Base-by-base conservation (phyloP, 2,888 invertebrate species). In the Nemapogon koenigi region DNA sequence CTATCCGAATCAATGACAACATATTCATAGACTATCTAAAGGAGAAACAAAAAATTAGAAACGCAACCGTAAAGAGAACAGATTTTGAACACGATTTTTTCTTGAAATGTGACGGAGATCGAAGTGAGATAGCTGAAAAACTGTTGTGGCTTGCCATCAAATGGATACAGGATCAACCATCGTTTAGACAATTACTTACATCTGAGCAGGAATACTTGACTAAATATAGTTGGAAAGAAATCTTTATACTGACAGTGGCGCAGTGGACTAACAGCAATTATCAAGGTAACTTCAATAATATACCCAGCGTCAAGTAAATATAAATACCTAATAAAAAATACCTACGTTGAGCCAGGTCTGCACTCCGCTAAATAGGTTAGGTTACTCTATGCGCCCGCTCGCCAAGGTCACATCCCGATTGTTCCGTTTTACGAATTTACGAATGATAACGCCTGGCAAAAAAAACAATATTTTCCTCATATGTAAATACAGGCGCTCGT, bases 201-300 rank as follows among this genome's bases (percentile, higher is more conserved):
- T 46, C 83, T 33, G 92, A 92, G 51, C 92, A 91, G 57, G 83
- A 85, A 0, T 81, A 83, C 36, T 75, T 94, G 26, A 65, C 94
- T 37, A 88, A 89, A 52, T 87, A 85, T 54, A 87, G 89, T 18
- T 94, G 94, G 94, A 87, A 86, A 50, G 92, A 93, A 57, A 65
- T 94, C 3, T 93, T 92, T 59, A 82, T 93, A 1, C 62, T 94
- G 7, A 91, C 90, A 18, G 90, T 91, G 6, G 89, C 91, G 1
- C 91, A 94, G 55, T 89, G 89, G 85, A 83, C 87, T 2, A 82
- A 90, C 42, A 83, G 85, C 13, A 82, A 91, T 22, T 88, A 90
- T 46, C 87, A 89, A 71, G 85, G 89, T 88, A 67, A n/a, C n/a
- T n/a, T n/a, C n/a, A n/a, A n/a, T n/a, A n/a, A n/a, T n/a, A n/a